Evolutionary conservation across 2,888 invertebrate genomes (phyloP).

Genomic region (Ariolimax columbianus): DNA sequence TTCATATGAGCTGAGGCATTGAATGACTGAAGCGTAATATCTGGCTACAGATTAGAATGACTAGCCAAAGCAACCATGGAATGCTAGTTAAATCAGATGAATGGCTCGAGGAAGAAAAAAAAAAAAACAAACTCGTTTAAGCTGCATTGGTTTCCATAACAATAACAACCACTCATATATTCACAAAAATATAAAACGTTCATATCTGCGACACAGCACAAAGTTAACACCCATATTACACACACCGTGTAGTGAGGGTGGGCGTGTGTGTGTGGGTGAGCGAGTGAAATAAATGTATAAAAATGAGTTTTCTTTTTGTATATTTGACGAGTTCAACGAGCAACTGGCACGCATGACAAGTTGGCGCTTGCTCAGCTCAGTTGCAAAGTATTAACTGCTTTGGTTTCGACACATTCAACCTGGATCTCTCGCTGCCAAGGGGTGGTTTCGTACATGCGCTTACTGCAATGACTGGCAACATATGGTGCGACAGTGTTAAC

Average conservation of each 20-base stretch:
- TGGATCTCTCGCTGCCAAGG: neutral
- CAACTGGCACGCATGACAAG: neutral
- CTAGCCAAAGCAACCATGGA: neutral
- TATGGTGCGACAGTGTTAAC: too few relatives aligned
- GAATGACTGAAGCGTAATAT: neutral
- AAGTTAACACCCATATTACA: neutral
- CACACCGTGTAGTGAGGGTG: neutral
- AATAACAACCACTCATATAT: constrained; percentile 5
- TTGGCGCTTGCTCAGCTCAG: neutral
- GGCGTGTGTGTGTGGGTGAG: neutral
- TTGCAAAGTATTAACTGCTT: neutral
- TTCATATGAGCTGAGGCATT: neutral
- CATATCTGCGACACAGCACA: neutral
- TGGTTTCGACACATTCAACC: constrained; percentile 10
- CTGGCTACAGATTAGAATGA: neutral
- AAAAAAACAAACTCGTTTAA: neutral
- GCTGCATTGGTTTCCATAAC: constrained; percentile 31
- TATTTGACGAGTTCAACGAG: neutral
- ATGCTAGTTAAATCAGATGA: neutral
- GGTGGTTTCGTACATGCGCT: neutral
- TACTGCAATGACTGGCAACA: neutral
- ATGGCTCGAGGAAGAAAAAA: neutral
- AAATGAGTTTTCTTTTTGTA: neutral
- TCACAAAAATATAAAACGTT: constrained; percentile 12
- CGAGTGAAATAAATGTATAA: neutral